These are phyloP conservation scores for Hydractinia echinata DNA, from an alignment of 30 jellyfish, hydroid and myxozoan species.

Conservation along the genomic window DNA sequence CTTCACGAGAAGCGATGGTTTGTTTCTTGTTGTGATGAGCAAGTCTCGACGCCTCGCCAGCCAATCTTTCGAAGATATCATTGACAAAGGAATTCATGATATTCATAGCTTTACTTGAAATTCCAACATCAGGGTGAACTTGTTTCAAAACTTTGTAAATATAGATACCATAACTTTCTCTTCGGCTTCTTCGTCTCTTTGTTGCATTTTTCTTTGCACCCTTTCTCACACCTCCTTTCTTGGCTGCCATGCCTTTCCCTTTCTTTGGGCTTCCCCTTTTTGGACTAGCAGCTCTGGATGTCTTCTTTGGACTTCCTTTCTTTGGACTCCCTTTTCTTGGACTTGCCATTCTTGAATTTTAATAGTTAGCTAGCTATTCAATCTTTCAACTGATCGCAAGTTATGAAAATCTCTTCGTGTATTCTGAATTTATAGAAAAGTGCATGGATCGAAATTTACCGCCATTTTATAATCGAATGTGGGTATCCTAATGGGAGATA, in stretches of 20 bases:
- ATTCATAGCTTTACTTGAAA: conserved; percentile 94
- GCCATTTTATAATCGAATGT: not conserved
- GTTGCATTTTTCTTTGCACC: conserved; percentile 1
- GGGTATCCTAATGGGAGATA: not conserved
- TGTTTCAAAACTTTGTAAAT: conserved; percentile 92
- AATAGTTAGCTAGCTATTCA: not conserved
- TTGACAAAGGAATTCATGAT: conserved; percentile 94
- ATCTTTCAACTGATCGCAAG: not conserved
- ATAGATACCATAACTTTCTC: conserved; percentile 80
- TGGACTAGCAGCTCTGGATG: conserved; percentile 7
- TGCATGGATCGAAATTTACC: not conserved
- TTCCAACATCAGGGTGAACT: conserved; percentile 96
- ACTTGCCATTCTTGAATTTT: conserved; percentile 16
- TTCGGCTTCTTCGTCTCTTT: conserved; percentile 45
- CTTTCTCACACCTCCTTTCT: not conserved
- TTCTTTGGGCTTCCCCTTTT: not conserved
- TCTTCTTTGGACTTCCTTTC: not conserved
- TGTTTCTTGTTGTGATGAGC: conserved; percentile 76
- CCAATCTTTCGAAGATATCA: conserved; percentile 94
- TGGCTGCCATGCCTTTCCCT: not conserved
- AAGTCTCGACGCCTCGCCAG: conserved; percentile 92
- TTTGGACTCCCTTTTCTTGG: conserved; percentile 15
- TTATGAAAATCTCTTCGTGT: not conserved
- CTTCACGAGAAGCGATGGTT: conserved; percentile 86
- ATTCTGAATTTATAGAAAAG: not conserved